Base-by-base conservation (phyloP, 2,888 invertebrate genomes). In the Brachyptera putata region DNA sequence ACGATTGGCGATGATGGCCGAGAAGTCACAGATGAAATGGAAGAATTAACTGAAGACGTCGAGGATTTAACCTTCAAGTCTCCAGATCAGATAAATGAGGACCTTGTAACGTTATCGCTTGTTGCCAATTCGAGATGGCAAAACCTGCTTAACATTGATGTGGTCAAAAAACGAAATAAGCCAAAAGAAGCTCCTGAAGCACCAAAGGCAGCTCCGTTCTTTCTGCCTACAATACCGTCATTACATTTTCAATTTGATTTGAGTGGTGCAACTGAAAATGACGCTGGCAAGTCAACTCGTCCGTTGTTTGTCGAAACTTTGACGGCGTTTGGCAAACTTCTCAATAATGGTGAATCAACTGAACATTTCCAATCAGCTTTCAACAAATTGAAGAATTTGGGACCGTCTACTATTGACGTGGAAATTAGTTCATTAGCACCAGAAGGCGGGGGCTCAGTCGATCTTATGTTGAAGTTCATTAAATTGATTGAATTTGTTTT, bases 121-220 rank as follows among this genome's bases (percentile, higher is more conserved):
- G 76, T 94, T 60, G 84, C 95, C 0, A 85, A 87, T 26, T 93
- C 94, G 0, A 84, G 94, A 67, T 98, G 97, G 97, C 85, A 91
- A 64, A 95, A 95, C 74, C 78, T 98, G 13, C 79, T 95, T 1
- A 85, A 91, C 71, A 78, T 96, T 58, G 94, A 95, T 66, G 74
- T 89, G 1, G 90, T 98, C 1, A 92, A 88, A 73, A 85, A 84
- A 68, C 80, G 91, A 64, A 98, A 98, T 73, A 96, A 92, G 71
- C 95, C 97, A 0, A 91, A 86, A 74, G 86, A 87, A 55, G 84
- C 91, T 0, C 82, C 89, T 0, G 91, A 91, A 69, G 82, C 83
- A 1, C 88, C 91, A 0, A 91, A 92, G 75, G 84, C 87, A 1
- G 97, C 95, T 0, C 98, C 98, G 0, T 99, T 99, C 78, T 98